These are phyloP conservation scores for Tinea pellionella DNA, from an alignment of 2,888 invertebrate species.

Conservation along the genomic window DNA sequence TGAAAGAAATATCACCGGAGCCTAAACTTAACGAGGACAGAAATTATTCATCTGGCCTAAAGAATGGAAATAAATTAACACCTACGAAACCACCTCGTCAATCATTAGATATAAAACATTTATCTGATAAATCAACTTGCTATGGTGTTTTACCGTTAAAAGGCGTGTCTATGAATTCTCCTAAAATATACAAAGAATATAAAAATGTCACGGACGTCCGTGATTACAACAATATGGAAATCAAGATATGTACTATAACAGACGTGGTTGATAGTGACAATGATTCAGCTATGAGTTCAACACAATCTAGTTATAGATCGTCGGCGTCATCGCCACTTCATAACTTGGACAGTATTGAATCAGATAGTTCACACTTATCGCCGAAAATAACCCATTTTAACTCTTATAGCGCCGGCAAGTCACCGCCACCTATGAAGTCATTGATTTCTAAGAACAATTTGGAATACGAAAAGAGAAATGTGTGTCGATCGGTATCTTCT, in stretches of 20 bases:
- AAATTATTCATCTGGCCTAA: slow-evolving; percentile 34
- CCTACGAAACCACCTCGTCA: slow-evolving; percentile 32
- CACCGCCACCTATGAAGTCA: slow-evolving; percentile 48
- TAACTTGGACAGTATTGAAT: slow-evolving; percentile 70
- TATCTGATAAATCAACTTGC: slow-evolving; percentile 25
- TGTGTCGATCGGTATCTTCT: slow-evolving; percentile 77
- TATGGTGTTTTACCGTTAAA: neutral
- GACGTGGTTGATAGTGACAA: slow-evolving; percentile 82
- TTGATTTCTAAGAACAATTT: slow-evolving; percentile 42
- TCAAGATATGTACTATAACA: slow-evolving; percentile 56
- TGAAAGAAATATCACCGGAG: slow-evolving; percentile 62
- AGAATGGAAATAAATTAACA: slow-evolving; percentile 21
- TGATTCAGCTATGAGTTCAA: slow-evolving; percentile 89
- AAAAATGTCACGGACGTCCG: slow-evolving; percentile 40
- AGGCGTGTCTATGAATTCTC: slow-evolving; percentile 22
- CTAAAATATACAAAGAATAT: slow-evolving; percentile 37
- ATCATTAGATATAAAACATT: slow-evolving; percentile 35
- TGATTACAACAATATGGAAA: slow-evolving; percentile 54
- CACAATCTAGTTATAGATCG: slow-evolving; percentile 82
- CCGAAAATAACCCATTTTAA: slow-evolving; percentile 52
- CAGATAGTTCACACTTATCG: slow-evolving; percentile 63
- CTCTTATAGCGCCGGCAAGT: slow-evolving; percentile 51
- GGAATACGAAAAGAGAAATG: slow-evolving; percentile 64
- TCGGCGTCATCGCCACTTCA: slow-evolving; percentile 82
- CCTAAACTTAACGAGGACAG: slow-evolving; percentile 44